Evolutionary conservation across 2,113 vertebrate genomes (phyloP).

Genomic region (Psilopogon haemacephalus): DNA sequence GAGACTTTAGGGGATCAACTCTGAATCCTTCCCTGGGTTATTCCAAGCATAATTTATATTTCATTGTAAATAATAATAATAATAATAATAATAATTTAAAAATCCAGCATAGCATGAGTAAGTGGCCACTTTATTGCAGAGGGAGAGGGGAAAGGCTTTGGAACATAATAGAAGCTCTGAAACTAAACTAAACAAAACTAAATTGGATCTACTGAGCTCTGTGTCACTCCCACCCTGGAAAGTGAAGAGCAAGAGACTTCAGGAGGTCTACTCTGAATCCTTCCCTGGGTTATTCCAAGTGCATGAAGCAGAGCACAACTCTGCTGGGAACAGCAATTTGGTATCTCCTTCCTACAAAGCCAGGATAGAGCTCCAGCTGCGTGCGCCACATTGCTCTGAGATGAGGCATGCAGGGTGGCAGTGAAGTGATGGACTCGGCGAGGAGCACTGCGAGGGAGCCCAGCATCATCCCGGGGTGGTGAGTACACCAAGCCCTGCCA

Average conservation of each 20-base stretch:
- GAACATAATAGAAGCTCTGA: not conserved
- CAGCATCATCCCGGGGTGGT: rapidly evolving
- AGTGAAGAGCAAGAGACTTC: not conserved
- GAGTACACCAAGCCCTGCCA: rapidly evolving
- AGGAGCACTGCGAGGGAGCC: rapidly evolving
- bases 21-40: not conserved
- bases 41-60: not conserved
- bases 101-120: constrained; percentile 22
- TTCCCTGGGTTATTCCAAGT: not conserved
- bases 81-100: too few relatives aligned
- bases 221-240: not conserved
- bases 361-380: rapidly evolving
- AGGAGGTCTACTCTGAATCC: not conserved
- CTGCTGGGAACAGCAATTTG: not conserved
- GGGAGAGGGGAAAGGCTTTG: not conserved
- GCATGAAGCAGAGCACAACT: rapidly evolving
- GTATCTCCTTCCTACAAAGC: not conserved
- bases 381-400: rapidly evolving
- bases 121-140: not conserved
- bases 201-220: not conserved
- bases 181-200: not conserved
- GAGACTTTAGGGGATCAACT: not conserved
- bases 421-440: rapidly evolving
- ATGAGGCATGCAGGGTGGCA: rapidly evolving
- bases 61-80: constrained; percentile 25